Conservation (phyloP, 2,113 vertebrate genomes). For the Garra rufa region DNA sequence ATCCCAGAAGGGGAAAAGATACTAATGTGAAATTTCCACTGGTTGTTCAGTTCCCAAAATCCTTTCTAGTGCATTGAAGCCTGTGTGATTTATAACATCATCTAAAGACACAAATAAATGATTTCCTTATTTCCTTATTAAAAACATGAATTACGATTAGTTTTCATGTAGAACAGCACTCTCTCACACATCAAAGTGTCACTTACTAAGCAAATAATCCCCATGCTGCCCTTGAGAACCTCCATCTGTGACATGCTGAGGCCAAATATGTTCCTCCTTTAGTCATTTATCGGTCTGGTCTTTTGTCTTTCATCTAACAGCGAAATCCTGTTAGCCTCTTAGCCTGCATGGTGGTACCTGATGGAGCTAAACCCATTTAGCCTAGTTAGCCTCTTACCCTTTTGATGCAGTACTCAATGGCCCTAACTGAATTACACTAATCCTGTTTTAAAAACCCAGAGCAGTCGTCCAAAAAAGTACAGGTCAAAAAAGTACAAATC, state of each 20-base stretch:
- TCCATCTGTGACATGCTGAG: slow-evolving; percentile 11
- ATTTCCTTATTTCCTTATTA: not conserved
- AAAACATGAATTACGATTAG: not conserved
- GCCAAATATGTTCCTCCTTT: slow-evolving; percentile 28
- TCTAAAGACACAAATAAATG: slow-evolving; percentile 2
- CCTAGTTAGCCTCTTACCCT: slow-evolving; percentile 46
- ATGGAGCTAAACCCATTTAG: slow-evolving; percentile 52
- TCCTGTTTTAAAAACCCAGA: slow-evolving; percentile 45
- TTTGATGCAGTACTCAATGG: slow-evolving; percentile 16
- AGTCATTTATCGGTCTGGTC: slow-evolving; percentile 20
- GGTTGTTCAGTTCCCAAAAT: slow-evolving; percentile 8
- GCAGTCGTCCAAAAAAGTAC: slow-evolving; percentile 28
- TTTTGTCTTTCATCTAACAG: slow-evolving; percentile 35
- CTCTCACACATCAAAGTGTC: not conserved
- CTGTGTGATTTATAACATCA: not conserved
- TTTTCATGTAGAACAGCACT: not conserved
- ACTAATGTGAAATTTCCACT: slow-evolving; percentile 10
- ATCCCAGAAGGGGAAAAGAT: not conserved
- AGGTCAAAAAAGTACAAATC: no score
- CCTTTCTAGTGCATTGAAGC: not conserved
- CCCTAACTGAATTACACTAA: slow-evolving; percentile 55
- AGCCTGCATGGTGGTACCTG: slow-evolving; percentile 38
- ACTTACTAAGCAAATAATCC: not conserved
- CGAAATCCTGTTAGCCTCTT: slow-evolving; percentile 56
- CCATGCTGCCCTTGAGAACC: slow-evolving; percentile 32